Evolutionary conservation across 2,888 invertebrate genomes (phyloP), one percentile per base, ranked within the genome.

Genomic region (Alsophila aescularia): DNA sequence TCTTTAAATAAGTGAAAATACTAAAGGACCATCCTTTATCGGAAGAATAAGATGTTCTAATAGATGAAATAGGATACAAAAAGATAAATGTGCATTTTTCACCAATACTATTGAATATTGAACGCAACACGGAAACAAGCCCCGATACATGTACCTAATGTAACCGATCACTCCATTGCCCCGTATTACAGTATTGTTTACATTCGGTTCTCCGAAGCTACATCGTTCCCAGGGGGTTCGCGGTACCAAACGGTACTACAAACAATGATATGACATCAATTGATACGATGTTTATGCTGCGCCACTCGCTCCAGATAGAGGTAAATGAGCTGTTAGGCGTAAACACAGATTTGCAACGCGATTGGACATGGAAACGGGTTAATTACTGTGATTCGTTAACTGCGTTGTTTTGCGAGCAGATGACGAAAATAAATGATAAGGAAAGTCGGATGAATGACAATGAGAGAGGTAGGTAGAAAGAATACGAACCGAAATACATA

Each of bases 81-180:
- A 29, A n/a, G 29, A 1, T n/a, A 1, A 29, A 27, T 8, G 9
- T 27, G 29, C 27, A 2, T 7, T 37, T 43, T 35, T 12, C 15
- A 16, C 16, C 8, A 21, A 34, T n/a, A 41, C 16, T 9, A 27
- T 21, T 35, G 49, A 50, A 61, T 52, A 52, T 67, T 62, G 40
- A 60, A 62, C 51, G 63, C 61, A 61, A 69, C 70, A 79, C 69
- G 72, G 73, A 73, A 67, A 37, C 44, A 21, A 37, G 37, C 27
- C 40, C 14, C 58, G 32, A 37, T 47, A 34, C 55, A 52, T 73
- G 73, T 80, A 82, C 78, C 74, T 62, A 77, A 52, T 73, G 73
- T 80, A 82, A 78, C 74, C 63, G 77, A 81, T 74, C 75, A 79
- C 73, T 72, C 74, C 67, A 77, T 76, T 76, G 75, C 69, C 77